Evolutionary conservation across 2,888 invertebrate species (phyloP).

Genomic region (Dione vanillae): DNA sequence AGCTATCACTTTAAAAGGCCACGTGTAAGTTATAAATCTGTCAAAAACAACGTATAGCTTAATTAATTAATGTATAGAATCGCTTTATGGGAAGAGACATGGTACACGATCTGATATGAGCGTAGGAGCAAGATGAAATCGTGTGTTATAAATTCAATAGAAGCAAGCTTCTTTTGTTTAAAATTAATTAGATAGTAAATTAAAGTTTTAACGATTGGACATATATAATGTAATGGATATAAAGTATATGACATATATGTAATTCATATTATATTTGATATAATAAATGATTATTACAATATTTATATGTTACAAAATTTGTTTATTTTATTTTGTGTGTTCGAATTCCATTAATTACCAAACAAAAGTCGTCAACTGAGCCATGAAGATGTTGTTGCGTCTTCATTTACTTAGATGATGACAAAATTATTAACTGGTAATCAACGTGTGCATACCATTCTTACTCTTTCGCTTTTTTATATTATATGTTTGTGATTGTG

Average conservation of each 20-base stretch:
- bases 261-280: too few relatives aligned
- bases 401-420: too few relatives aligned
- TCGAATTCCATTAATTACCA: too few relatives aligned
- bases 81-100: conserved; percentile 56
- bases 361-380: too few relatives aligned
- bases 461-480: too few relatives aligned
- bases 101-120: conserved; percentile 46
- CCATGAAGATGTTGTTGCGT: too few relatives aligned
- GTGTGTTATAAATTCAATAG: conserved; percentile 23
- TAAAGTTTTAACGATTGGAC: background rate
- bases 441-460: too few relatives aligned
- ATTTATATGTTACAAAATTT: too few relatives aligned
- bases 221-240: background rate
- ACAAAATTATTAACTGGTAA: too few relatives aligned
- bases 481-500: too few relatives aligned
- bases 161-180: background rate
- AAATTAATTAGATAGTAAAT: background rate
- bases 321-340: too few relatives aligned
- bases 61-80: conserved; percentile 60
- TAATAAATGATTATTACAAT: too few relatives aligned
- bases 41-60: conserved; percentile 54
- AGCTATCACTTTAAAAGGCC: background rate
- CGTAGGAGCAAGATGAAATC: conserved; percentile 35
- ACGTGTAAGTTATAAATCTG: conserved; percentile 52
- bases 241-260: background rate